Conservation (phyloP, 2,888 invertebrate species). For the Neoascia interrupta region DNA sequence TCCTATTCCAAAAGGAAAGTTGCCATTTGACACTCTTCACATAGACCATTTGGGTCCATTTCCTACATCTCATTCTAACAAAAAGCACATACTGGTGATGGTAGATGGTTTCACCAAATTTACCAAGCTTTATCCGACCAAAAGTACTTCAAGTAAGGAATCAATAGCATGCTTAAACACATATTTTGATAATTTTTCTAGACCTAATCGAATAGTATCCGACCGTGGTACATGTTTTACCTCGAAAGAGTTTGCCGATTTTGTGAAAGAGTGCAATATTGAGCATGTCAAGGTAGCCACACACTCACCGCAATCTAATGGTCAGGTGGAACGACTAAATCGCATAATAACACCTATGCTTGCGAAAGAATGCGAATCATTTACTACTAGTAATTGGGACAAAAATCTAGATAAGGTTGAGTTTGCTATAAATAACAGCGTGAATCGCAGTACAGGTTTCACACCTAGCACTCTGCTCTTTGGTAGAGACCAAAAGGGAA, state of each 20-base stretch:
- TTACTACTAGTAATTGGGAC: slow-evolving; percentile 29
- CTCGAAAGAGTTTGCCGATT: slow-evolving; percentile 28
- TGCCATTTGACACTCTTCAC: slow-evolving; percentile 33
- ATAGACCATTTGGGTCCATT: slow-evolving; percentile 25
- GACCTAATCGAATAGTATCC: slow-evolving; percentile 19
- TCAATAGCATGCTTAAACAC: slow-evolving; percentile 19
- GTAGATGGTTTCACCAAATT: slow-evolving; percentile 34
- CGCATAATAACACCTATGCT: slow-evolving; percentile 25
- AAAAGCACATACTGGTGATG: slow-evolving; percentile 18
- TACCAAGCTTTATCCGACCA: slow-evolving; percentile 20
- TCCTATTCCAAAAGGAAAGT: slow-evolving; percentile 70
- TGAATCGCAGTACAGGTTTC: slow-evolving; percentile 31
- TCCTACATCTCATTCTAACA: slow-evolving; percentile 39
- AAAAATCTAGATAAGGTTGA: slow-evolving; percentile 41
- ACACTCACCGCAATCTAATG: slow-evolving; percentile 20
- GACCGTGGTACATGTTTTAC: slow-evolving; percentile 35
- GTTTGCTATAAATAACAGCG: slow-evolving; percentile 35
- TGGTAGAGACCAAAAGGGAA: slow-evolving; percentile 22
- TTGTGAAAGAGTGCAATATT: slow-evolving; percentile 15
- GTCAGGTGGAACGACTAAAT: slow-evolving; percentile 31
- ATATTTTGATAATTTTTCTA: slow-evolving; percentile 18
- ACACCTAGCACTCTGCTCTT: slow-evolving; percentile 11
- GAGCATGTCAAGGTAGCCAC: slow-evolving; percentile 44
- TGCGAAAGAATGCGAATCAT: slow-evolving; percentile 20
- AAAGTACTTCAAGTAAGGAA: slow-evolving; percentile 25